Evolutionary conservation across 1,140 invertebrate genomes (phyloP).

Genomic region (Lasioglossum albipes): DNA sequence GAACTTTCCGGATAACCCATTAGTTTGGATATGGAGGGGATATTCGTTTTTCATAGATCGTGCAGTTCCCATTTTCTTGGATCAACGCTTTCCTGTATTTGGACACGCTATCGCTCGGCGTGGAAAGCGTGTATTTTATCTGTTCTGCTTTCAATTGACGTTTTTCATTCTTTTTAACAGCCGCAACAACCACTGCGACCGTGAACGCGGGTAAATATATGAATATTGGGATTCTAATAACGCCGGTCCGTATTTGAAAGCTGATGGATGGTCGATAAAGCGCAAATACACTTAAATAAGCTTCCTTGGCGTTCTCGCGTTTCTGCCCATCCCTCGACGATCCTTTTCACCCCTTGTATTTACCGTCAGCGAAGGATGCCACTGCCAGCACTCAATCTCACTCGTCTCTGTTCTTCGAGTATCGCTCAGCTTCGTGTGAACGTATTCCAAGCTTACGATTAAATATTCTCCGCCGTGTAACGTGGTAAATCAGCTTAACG

Average conservation of each 20-base stretch:
- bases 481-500: slow-evolving; percentile 36
- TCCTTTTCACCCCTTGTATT: slow-evolving; percentile 58
- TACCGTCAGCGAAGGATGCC: slow-evolving; percentile 57
- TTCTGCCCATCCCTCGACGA: slow-evolving; percentile 40
- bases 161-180: too few relatives aligned
- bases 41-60: too few relatives aligned
- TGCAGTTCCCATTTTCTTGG: too few relatives aligned
- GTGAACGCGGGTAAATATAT: not conserved
- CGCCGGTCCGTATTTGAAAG: not conserved
- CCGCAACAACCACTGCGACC: not conserved
- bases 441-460: slow-evolving; percentile 30
- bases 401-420: slow-evolving; percentile 35
- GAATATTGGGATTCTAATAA: slow-evolving; percentile 33
- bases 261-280: slow-evolving; percentile 42
- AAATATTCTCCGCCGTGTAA: slow-evolving; percentile 34
- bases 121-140: too few relatives aligned
- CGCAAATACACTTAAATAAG: slow-evolving; percentile 49
- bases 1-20: too few relatives aligned
- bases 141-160: too few relatives aligned
- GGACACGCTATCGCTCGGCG: too few relatives aligned
- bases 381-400: slow-evolving; percentile 51
- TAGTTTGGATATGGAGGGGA: too few relatives aligned
- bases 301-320: slow-evolving; percentile 35
- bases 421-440: slow-evolving; percentile 40
- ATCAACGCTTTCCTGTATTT: too few relatives aligned